Evolutionary conservation across 2,113 vertebrate genomes (phyloP), one percentile per base, ranked within the genome.

Genomic region (Lamprotornis superbus): DNA sequence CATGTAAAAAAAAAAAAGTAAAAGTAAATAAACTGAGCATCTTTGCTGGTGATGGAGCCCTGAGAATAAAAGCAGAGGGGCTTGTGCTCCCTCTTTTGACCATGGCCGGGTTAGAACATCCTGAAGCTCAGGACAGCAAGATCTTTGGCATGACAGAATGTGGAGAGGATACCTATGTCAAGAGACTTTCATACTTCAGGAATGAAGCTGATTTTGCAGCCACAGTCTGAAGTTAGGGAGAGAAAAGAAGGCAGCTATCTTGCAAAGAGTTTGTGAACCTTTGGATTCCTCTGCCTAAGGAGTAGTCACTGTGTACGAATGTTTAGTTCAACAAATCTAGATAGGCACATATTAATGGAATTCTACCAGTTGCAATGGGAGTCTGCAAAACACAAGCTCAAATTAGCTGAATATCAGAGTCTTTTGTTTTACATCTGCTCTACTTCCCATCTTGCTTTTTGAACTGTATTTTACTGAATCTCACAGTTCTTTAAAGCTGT

Each of bases 71-170:
- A 89, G 12, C 35, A 83, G 59, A 94, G 60, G 46, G 47, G 7
- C n/a, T 93, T 74, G 87, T 92, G 71, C 94, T 96, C 94, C 95
- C 94, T 94, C 94, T 95, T 70, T 93, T 0, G 85, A 68, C 56
- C 85, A 11, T 24, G 28, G 2, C 42, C 7, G 1, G 2, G 8
- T 74, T 55, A 44, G 63, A 80, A 33, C 30, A n/a, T 23, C 22
- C 13, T 2, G 1, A 56, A 44, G 24, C 35, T 33, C 7, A 22
- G 35, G 7, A 4, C 11, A 50, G n/a, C 37, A 57, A 79, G 47
- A 50, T 55, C 50, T 77, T 69, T 40, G 10, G 3, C 7, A 2
- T 23, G 37, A 57, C 40, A 57, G 33, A 61, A 31, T 27, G 24
- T 33, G 35, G 21, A 47, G 49, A n/a, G 10, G 15, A 16, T 70